Base-by-base conservation (phyloP, 2,888 invertebrate genomes). In the Orthosia incerta region DNA sequence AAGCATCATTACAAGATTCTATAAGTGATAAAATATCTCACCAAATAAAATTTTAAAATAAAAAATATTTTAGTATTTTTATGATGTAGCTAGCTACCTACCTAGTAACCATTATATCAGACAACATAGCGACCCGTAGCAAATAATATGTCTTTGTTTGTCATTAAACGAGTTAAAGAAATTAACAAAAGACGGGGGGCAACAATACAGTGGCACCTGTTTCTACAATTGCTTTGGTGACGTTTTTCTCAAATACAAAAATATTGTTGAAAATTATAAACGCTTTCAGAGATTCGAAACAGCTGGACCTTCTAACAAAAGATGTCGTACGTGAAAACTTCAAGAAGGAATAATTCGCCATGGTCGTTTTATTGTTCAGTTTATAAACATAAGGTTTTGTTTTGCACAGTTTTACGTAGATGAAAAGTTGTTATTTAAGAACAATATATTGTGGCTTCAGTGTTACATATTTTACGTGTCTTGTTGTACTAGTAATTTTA, bases 151-250 rank as follows among this genome's bases (percentile, higher is more conserved):
- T 60, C 59, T 63, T 66, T 59, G 60, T 62, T 23, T 62, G 60
- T 63, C 65, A 60, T 68, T 71, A 61, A 65, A 59, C 20, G 51
- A 55, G 59, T 64, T 53, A 31, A 61, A 62, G 60, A 46, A 57
- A 39, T 23, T 50, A 74, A 82, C 80, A 86, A 83, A 80, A 73
- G 72, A 69, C 20, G 11, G 5, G 16, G 5, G 26, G 26, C 26
- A 26, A 26, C 26, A 26, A 78, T 74, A 74, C 51, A n/a, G 5
- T n/a, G 11, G 23, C 85, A 86, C 77, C 76, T 83, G 83, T 80
- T 61, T 70, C 74, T 71, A 79, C 71, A 73, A 46, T 64, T 13
- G 68, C 53, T 63, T 60, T 74, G 70, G 69, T 80, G 79, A 86
- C 75, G 80, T 71, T 66, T 64, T 56, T 56, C 53, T 55, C 68